Conservation (phyloP, 2,888 invertebrate species). For the Acleris sparsana region DNA sequence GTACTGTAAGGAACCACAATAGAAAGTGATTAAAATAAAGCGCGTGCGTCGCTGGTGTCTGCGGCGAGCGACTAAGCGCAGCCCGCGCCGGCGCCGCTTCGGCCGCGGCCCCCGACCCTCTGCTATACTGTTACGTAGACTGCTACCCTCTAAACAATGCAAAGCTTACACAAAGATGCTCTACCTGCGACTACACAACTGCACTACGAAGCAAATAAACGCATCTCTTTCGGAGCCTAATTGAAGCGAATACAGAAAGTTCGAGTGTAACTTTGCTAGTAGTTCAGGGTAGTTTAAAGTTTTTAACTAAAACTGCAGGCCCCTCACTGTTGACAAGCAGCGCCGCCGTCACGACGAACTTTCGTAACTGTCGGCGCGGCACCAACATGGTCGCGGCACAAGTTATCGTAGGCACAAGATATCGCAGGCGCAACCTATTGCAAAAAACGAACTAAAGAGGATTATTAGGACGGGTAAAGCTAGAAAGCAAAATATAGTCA, state of each 20-base stretch:
- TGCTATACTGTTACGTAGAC: conserved; percentile 53
- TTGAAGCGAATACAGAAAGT: conserved; percentile 3
- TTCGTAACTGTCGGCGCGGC: neutral
- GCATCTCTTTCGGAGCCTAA: conserved; percentile 3
- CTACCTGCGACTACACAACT: conserved; percentile 2
- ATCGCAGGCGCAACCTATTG: neutral
- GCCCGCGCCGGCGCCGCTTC: conserved; percentile 43
- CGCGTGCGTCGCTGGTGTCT: conserved; percentile 51
- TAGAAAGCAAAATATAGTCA: conserved; percentile 30
- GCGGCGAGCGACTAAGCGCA: conserved; percentile 40
- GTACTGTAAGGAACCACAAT: conserved; percentile 85
- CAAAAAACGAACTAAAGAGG: neutral
- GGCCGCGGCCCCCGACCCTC: conserved; percentile 59
- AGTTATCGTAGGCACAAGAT: neutral
- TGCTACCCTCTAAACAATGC: conserved; percentile 38
- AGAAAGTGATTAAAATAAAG: conserved; percentile 65
- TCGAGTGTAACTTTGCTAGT: conserved; percentile 18
- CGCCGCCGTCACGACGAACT: conserved; percentile 1
- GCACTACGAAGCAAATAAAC: neutral
- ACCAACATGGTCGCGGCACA: conserved; percentile 1
- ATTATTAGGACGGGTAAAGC: neutral
- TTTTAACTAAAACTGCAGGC: conserved; percentile 5
- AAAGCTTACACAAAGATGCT: conserved; percentile 18
- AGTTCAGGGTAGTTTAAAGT: conserved; percentile 17
- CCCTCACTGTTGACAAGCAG: conserved; percentile 1